Conservation (phyloP, 1,140 invertebrate species). For the Zaprionus nigranus region DNA sequence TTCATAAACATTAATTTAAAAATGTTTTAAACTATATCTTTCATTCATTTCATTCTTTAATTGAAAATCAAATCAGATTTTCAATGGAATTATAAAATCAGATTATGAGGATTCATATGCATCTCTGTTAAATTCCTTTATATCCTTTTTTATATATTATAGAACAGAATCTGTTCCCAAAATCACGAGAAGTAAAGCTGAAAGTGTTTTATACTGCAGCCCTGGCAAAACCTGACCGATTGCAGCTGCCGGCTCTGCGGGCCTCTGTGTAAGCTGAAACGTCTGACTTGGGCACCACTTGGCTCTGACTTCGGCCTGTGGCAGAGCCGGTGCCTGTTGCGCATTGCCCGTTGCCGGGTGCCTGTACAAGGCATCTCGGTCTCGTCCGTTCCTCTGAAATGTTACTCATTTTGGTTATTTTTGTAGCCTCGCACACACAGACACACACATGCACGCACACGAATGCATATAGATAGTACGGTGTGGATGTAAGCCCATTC, state of each 20-base stretch:
- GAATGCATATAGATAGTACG: constrained; percentile 49
- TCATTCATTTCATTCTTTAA: too few relatives aligned
- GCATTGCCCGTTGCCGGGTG: constrained; percentile 21
- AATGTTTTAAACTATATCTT: too few relatives aligned
- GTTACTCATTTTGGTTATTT: constrained; percentile 79
- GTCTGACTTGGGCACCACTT: constrained; percentile 72
- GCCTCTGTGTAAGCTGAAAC: constrained; percentile 54
- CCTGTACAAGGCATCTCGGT: constrained; percentile 49
- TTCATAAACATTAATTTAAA: too few relatives aligned
- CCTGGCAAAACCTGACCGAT: constrained; percentile 46
- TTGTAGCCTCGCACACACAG: constrained; percentile 46
- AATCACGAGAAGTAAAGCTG: not conserved
- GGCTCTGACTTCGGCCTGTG: constrained; percentile 51
- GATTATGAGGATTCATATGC: too few relatives aligned
- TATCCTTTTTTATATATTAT: too few relatives aligned
- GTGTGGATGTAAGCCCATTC: constrained; percentile 54
- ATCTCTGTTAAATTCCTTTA: too few relatives aligned
- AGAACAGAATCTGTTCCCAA: not conserved
- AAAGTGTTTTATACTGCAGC: constrained; percentile 14
- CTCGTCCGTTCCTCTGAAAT: constrained; percentile 71
- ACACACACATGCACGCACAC: constrained; percentile 21
- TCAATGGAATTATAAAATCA: too few relatives aligned
- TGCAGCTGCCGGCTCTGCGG: constrained; percentile 38
- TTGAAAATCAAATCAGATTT: too few relatives aligned
- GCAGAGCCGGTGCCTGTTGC: constrained; percentile 7